phyloP scores from a whole-genome alignment of 2,888 invertebrate genomes.

The Calliphora vomitoria region DNA sequence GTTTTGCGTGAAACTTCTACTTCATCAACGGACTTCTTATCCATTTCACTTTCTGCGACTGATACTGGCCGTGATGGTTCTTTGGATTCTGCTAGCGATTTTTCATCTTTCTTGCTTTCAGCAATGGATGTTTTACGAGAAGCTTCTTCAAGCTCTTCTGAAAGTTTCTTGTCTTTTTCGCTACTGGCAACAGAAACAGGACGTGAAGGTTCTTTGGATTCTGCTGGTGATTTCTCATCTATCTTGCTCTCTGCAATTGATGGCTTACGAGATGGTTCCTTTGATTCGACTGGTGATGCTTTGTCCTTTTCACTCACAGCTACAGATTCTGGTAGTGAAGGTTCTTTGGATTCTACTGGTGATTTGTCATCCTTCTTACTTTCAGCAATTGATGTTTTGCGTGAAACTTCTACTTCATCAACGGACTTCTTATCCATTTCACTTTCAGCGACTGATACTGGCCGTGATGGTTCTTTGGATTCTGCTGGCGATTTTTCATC shows the following conservation, averaged over 20 bases:
- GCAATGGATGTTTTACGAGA: background rate
- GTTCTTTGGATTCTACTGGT: too few relatives aligned
- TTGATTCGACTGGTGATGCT: too few relatives aligned
- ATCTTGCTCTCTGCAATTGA: too few relatives aligned
- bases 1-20: slow-evolving; percentile 80
- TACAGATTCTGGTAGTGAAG: too few relatives aligned
- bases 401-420: slow-evolving; percentile 46
- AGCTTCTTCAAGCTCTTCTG: slow-evolving; percentile 52
- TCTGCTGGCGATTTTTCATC: slow-evolving; percentile 42
- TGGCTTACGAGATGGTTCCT: too few relatives aligned
- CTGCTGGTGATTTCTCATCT: too few relatives aligned
- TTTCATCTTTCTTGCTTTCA: slow-evolving; percentile 66
- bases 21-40: slow-evolving; percentile 34
- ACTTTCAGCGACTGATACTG: slow-evolving; percentile 75
- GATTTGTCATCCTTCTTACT: too few relatives aligned
- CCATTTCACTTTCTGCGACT: slow-evolving; percentile 39
- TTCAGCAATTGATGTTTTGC: slow-evolving; percentile 38
- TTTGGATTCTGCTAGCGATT: slow-evolving; percentile 61
- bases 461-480: slow-evolving; percentile 79
- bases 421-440: slow-evolving; percentile 47
- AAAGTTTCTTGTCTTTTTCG: too few relatives aligned
- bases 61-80: slow-evolving; percentile 67
- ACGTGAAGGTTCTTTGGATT: too few relatives aligned
- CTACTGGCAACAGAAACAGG: too few relatives aligned
- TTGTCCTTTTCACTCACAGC: too few relatives aligned